A percentile compares a stretch with the other conserved stretches of the same genome.
phyloP scores from a whole-genome alignment of 1,140 invertebrate genomes.

The Lamellibrachia luymesi region DNA sequence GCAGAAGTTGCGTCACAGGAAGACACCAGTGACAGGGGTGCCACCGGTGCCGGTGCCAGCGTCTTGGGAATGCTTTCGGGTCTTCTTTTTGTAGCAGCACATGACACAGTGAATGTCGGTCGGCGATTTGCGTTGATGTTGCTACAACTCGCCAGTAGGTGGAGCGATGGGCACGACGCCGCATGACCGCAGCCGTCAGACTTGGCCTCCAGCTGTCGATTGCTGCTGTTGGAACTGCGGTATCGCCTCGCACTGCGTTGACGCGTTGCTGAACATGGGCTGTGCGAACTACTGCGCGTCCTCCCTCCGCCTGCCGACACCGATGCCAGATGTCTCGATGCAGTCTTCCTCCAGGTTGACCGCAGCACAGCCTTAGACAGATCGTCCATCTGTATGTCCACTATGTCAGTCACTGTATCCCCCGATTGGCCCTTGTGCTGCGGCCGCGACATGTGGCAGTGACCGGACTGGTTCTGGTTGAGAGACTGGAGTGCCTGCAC shows the following conservation, averaged over 20 bases:
- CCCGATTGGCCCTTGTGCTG: background rate
- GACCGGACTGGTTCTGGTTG: constrained; percentile 39
- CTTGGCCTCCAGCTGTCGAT: background rate
- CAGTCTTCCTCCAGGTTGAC: background rate
- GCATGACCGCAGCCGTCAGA: background rate
- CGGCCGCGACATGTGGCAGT: constrained; percentile 25
- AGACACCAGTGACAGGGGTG: constrained; percentile 5
- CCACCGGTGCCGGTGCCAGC: background rate
- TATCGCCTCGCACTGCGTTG: background rate
- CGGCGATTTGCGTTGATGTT: background rate
- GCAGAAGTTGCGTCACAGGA: background rate
- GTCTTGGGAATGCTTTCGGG: background rate
- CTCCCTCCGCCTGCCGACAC: background rate
- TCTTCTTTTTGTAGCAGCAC: background rate
- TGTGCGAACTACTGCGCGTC: background rate
- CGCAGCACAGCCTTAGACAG: background rate
- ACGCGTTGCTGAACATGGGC: background rate
- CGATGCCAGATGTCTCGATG: background rate
- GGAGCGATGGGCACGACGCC: background rate
- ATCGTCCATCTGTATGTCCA: background rate
- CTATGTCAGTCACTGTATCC: background rate
- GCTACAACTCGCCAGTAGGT: background rate
- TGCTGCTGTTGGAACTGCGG: background rate
- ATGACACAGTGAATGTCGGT: background rate
- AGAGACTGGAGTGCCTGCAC: background rate